Evolutionary conservation across 2,113 vertebrate species (phyloP).

Genomic region (Desmodus rotundus): DNA sequence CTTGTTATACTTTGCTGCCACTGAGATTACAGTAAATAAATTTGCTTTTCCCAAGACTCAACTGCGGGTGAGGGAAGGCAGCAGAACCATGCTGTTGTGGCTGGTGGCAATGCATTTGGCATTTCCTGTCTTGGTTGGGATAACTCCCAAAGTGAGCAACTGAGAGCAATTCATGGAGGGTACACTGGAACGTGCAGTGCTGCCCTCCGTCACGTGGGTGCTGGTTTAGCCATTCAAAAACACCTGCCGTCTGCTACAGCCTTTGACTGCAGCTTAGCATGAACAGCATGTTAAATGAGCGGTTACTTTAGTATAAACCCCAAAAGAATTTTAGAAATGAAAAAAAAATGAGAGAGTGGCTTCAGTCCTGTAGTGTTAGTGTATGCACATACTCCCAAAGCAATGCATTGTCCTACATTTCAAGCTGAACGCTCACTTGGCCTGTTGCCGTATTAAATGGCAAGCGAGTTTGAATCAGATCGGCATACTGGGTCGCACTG

Average conservation of each 20-base stretch:
- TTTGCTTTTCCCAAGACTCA: not conserved
- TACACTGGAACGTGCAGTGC: no score
- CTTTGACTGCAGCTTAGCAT: not conserved
- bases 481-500: not conserved
- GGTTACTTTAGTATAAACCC: not conserved
- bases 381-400: not conserved
- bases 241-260: not conserved
- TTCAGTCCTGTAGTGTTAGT: not conserved
- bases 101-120: not conserved
- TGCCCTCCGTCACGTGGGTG: no score
- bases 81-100: not conserved
- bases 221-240: not conserved
- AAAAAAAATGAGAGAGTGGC: not conserved
- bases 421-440: not conserved
- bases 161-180: not conserved
- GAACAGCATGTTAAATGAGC: not conserved
- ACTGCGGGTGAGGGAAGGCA: not conserved
- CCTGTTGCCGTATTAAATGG: not conserved
- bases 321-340: constrained; percentile 20
- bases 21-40: not conserved
- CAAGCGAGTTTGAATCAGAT: not conserved
- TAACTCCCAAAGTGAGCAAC: not conserved
- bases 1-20: not conserved
- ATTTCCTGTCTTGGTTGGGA: not conserved
- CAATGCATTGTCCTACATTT: not conserved